Evolutionary conservation across 2,888 invertebrate genomes (phyloP).

Genomic region (Lasioglossum morio): DNA sequence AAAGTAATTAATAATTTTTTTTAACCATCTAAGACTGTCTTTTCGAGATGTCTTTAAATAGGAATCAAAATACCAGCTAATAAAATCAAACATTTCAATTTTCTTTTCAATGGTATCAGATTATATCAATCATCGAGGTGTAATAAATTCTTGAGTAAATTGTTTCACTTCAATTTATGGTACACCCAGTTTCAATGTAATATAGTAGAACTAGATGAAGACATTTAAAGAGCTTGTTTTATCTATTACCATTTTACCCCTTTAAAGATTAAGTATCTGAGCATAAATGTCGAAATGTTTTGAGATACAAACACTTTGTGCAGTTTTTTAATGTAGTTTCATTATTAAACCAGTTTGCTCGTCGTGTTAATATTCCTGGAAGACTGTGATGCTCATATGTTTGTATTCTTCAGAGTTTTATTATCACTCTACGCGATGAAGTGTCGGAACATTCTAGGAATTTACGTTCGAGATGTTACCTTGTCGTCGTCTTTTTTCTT

Average conservation of each 20-base stretch:
- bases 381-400: neutral
- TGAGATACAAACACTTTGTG: neutral
- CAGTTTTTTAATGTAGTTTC: neutral
- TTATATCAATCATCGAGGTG: neutral
- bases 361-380: neutral
- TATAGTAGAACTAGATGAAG: too few relatives aligned
- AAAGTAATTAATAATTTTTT: too few relatives aligned
- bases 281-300: neutral
- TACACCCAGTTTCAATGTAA: neutral
- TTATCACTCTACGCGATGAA: neutral
- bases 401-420: neutral
- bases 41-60: neutral
- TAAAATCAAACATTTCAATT: neutral
- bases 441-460: neutral
- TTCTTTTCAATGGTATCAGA: neutral
- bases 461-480: neutral
- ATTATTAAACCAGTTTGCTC: neutral
- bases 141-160: neutral
- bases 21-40: too few relatives aligned
- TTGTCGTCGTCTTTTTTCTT: too few relatives aligned
- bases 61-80: neutral
- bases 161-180: neutral
- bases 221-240: too few relatives aligned
- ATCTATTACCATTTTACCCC: too few relatives aligned
- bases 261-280: neutral